A percentile compares a stretch with the other conserved stretches of the same genome.
Evolutionary conservation across 2,888 invertebrate genomes (phyloP).

Genomic region (Agriopis leucophaearia): DNA sequence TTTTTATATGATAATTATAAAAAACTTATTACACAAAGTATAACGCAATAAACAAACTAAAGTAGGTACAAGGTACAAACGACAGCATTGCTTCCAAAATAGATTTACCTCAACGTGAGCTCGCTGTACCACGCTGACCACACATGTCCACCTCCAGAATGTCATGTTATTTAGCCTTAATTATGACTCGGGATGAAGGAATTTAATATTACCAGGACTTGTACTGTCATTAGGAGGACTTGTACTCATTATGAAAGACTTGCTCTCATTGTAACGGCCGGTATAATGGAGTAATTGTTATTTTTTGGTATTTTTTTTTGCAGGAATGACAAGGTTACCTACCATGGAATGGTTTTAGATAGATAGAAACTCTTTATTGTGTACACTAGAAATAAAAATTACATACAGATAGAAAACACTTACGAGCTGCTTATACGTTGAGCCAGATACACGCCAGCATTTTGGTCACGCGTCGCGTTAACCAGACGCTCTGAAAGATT

Average conservation of each 20-base stretch:
- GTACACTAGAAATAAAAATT: no score
- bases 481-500: no score
- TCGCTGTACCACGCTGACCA: constrained; percentile 3
- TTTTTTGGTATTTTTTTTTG: background rate
- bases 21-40: no score
- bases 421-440: no score
- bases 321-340: background rate
- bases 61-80: background rate
- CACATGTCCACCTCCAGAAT: constrained; percentile 16
- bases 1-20: no score
- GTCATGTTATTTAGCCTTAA: constrained; percentile 26
- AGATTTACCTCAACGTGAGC: constrained; percentile 4
- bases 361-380: no score
- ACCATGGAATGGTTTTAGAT: no score
- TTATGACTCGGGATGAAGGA: constrained; percentile 19
- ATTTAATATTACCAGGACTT: constrained; percentile 24
- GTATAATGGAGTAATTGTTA: background rate
- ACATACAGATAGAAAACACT: no score
- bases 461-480: no score
- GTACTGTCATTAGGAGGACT: constrained; percentile 12
- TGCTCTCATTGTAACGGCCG: constrained; percentile 4
- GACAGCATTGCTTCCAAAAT: background rate
- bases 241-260: constrained; percentile 9
- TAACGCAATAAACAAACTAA: background rate
- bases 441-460: no score